Percentiles rank a stretch among this genome's conserved stretches.
Conservation (phyloP, 2,797 vertebrate species). For the Eulemur coronatus region DNA sequence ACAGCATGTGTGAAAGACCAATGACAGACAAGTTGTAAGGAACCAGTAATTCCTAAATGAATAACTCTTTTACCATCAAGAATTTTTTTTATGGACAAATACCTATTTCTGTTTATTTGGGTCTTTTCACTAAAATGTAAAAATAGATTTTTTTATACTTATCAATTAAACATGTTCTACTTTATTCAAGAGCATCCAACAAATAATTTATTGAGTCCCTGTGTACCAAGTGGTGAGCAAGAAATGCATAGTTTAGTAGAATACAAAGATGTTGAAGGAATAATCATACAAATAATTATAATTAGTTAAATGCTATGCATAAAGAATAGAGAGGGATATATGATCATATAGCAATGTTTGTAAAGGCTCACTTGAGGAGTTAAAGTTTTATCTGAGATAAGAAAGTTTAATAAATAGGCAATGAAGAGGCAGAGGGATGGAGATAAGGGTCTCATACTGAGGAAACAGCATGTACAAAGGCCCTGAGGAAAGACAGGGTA, state of each 20-base stretch:
- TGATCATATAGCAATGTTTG: background rate
- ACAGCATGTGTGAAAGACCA: background rate
- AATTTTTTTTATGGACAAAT: background rate
- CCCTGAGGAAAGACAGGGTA: background rate
- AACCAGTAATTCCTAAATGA: background rate
- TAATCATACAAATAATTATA: background rate
- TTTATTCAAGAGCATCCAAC: background rate
- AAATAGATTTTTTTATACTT: constrained; percentile 1
- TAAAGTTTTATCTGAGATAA: background rate
- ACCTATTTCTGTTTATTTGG: background rate
- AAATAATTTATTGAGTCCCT: background rate
- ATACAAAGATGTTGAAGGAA: background rate
- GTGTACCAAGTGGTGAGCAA: background rate
- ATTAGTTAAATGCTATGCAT: background rate
- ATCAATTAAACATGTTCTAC: background rate
- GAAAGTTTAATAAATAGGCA: background rate
- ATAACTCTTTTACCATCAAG: background rate
- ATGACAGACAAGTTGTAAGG: background rate
- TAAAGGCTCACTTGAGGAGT: background rate
- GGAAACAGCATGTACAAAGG: background rate
- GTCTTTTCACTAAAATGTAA: constrained; percentile 8
- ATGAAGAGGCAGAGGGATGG: background rate
- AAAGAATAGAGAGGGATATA: background rate
- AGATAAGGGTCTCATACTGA: background rate
- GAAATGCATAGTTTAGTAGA: background rate